These are phyloP conservation scores for Trisateles emortualis DNA, from an alignment of 2,888 invertebrate species.

Conservation along the genomic window DNA sequence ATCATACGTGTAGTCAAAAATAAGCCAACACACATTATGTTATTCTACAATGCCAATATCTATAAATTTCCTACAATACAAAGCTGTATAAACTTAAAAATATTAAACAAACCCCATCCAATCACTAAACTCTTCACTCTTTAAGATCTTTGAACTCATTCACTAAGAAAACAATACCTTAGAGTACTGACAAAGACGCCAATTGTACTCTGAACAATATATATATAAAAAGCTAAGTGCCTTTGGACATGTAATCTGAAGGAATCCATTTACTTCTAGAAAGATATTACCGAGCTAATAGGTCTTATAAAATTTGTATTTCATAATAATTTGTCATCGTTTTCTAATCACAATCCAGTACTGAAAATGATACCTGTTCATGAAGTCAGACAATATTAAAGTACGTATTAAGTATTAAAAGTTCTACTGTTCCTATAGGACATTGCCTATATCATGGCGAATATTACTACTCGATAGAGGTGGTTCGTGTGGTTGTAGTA, in stretches of 20 bases:
- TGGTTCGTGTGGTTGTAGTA: too few relatives aligned
- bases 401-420: too few relatives aligned
- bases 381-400: neutral
- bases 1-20: too few relatives aligned
- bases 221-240: conserved; percentile 42
- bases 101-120: neutral
- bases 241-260: conserved; percentile 34
- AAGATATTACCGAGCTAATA: neutral
- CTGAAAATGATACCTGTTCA: neutral
- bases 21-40: too few relatives aligned
- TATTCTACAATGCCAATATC: too few relatives aligned
- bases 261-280: conserved; percentile 9
- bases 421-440: too few relatives aligned
- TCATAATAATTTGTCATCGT: conserved; percentile 1
- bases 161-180: conserved; percentile 21
- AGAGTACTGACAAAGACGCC: conserved; percentile 18
- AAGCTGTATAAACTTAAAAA: too few relatives aligned
- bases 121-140: neutral
- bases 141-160: conserved; percentile 9
- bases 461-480: too few relatives aligned
- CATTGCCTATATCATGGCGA: too few relatives aligned
- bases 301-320: neutral
- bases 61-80: too few relatives aligned
- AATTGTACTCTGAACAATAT: conserved; percentile 21
- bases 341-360: neutral